Base-by-base conservation (phyloP, 2,888 invertebrate genomes). In the Tachystola acroxantha region DNA sequence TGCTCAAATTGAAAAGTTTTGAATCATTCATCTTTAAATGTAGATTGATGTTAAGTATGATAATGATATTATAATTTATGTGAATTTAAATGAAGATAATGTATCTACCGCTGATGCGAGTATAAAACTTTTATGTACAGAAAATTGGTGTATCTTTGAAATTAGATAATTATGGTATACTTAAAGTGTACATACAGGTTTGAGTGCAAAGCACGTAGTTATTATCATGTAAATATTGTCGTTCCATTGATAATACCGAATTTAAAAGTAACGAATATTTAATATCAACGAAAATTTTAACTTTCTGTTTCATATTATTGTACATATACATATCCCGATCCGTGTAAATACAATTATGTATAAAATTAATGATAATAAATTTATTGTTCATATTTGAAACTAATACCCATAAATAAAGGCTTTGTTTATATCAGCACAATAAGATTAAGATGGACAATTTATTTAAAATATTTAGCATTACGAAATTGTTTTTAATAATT, bases 321-420 rank as follows among this genome's bases (percentile, higher is more conserved):
- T 73, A 72, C 29, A 69, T 71, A 74, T 76, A 73, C 76, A 76
- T 79, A 77, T 76, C 74, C 68, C 58, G 53, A 57, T 67, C 63
- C 58, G 45, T 78, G 70, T 75, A 66, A 47, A 64, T 63, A 56
- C 44, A 49, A 49, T 45, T 64, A 56, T 58, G 53, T 47, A 35
- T 43, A 44, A 27, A 30, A 36, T 28, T 52, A 47, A 47, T 32
- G 12, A 42, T 46, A 47, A 48, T 50, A 24, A n/a, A n/a, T 54
- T 49, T 48, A 14, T 36, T 42, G 45, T 28, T 40, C 35, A 33
- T 37, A 24, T 24, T 29, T 16, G 7, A 29, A 33, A 25, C 19
- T 16, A 7, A 13, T n/a, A n/a, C n/a, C n/a, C n/a, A n/a, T n/a
- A n/a, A 10, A 31, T 31, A 36, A 27, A 13, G 34, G 42, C 37